Conservation (phyloP, 2,797 vertebrate species). For the Xenops minutus region DNA sequence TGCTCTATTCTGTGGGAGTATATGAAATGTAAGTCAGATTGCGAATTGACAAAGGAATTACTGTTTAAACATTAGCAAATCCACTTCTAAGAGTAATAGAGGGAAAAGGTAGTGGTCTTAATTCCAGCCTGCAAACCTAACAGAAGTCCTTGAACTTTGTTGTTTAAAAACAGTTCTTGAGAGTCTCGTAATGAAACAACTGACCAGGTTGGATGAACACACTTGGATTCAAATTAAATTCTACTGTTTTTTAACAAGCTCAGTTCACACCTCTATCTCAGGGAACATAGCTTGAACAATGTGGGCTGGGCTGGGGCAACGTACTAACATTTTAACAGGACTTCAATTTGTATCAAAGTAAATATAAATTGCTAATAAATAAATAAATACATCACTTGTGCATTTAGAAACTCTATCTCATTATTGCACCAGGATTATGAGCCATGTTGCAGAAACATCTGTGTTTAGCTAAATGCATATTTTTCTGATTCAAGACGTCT, state of each 20-base stretch:
- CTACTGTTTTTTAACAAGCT: neutral
- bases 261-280: neutral
- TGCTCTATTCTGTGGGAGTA: neutral
- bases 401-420: neutral
- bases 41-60: neutral
- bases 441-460: neutral
- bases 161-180: neutral
- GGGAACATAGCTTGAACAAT: neutral
- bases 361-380: neutral
- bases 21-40: neutral
- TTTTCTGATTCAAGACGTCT: neutral
- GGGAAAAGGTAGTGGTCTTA: neutral
- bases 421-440: neutral
- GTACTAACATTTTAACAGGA: neutral
- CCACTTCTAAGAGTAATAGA: neutral
- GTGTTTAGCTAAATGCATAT: neutral
- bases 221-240: neutral
- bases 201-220: neutral
- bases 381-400: neutral
- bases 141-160: neutral
- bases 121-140: neutral
- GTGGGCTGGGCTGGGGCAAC: neutral
- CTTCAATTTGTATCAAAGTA: neutral
- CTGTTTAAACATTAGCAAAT: neutral
- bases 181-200: neutral